Percentiles rank a stretch among this genome's conserved stretches.
phyloP scores from a whole-genome alignment of 2,797 vertebrate species.

The Neostethus bicornis region DNA sequence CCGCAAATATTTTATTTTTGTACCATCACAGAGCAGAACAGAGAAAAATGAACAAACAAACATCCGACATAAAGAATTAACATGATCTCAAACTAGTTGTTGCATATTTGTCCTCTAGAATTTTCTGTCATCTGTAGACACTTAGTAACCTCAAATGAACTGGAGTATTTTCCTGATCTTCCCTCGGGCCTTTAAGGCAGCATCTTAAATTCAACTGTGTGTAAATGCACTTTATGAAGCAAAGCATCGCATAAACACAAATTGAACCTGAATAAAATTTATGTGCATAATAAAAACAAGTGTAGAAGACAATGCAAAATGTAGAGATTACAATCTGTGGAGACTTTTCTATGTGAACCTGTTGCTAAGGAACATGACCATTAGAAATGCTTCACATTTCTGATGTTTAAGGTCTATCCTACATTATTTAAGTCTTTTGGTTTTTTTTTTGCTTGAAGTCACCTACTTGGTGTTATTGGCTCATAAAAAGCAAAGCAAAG shows the following conservation, averaged over 20 bases:
- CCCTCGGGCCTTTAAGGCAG: slow-evolving; percentile 30
- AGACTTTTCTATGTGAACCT: neutral
- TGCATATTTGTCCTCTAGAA: slow-evolving; percentile 46
- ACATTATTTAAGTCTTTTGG: too few species aligned
- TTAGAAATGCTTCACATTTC: too few species aligned
- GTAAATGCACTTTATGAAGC: slow-evolving; percentile 21
- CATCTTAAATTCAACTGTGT: slow-evolving; percentile 32
- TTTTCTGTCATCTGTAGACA: slow-evolving; percentile 49
- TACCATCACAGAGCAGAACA: slow-evolving; percentile 19
- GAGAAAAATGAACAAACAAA: slow-evolving; percentile 27
- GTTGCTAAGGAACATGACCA: neutral
- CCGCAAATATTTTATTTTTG: slow-evolving; percentile 21
- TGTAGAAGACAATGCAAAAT: neutral
- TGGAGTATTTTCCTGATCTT: slow-evolving; percentile 19
- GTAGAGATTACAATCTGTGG: neutral
- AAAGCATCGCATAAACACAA: slow-evolving; percentile 9
- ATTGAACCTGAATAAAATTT: slow-evolving; percentile 21
- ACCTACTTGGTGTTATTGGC: too few species aligned
- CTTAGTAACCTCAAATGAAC: slow-evolving; percentile 51
- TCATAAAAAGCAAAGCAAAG: too few species aligned
- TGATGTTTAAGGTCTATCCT: too few species aligned
- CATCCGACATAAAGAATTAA: slow-evolving; percentile 45
- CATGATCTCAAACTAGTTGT: slow-evolving; percentile 36
- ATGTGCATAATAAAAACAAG: slow-evolving; percentile 2
- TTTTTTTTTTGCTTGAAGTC: too few species aligned